A percentile compares a stretch with the other conserved stretches of the same genome.
phyloP scores from a whole-genome alignment of 1,140 invertebrate genomes.

The Streblospio benedicti region DNA sequence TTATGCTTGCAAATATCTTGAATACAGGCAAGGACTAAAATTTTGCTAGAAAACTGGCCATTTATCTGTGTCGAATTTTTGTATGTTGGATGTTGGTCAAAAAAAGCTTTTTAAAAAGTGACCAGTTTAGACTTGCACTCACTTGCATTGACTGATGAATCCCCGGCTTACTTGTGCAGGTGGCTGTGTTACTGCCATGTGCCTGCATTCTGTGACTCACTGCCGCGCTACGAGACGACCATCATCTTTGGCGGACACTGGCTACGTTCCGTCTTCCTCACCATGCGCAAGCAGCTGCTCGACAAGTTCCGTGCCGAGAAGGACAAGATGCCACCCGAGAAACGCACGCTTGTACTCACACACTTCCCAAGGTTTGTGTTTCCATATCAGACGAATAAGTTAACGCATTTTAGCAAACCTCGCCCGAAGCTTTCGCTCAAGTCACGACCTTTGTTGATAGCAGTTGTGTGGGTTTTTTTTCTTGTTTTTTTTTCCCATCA shows the following conservation, averaged over 20 bases:
- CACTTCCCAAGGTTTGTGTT: slow-evolving; percentile 57
- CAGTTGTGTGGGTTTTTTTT: neutral
- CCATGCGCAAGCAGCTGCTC: slow-evolving; percentile 77
- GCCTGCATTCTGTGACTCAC: slow-evolving; percentile 85
- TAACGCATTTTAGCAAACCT: neutral
- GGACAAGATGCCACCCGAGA: slow-evolving; percentile 78
- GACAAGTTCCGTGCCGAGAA: slow-evolving; percentile 80
- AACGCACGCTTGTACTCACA: slow-evolving; percentile 58
- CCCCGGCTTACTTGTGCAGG: no score
- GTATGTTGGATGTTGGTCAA: no score
- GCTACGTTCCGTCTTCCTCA: slow-evolving; percentile 76
- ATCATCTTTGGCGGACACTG: slow-evolving; percentile 80
- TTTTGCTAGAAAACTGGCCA: neutral
- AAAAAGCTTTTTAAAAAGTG: neutral
- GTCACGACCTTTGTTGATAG: no score
- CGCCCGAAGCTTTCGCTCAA: no score
- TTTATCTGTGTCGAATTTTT: neutral
- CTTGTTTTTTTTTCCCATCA: no score
- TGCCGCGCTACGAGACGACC: slow-evolving; percentile 80
- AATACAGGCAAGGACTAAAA: no score
- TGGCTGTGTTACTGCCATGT: slow-evolving; percentile 94
- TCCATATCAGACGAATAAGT: neutral
- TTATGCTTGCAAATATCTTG: no score
- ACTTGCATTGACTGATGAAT: no score
- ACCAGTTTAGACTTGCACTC: no score